phyloP scores from a whole-genome alignment of 2,797 vertebrate species.

The Bradypodion pumilum region DNA sequence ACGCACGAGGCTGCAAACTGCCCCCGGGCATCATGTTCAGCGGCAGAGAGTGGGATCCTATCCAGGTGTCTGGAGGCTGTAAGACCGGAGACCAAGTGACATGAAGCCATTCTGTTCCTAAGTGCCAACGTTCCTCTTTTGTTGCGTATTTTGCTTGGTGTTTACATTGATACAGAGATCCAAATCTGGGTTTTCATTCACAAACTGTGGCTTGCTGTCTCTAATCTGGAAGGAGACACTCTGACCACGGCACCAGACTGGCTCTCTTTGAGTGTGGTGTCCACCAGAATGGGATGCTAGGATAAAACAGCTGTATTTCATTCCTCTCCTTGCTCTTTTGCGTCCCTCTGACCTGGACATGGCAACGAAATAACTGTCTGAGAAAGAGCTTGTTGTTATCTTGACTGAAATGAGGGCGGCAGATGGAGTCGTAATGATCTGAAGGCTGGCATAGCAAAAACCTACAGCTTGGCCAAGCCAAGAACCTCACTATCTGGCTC shows the following conservation, averaged over 20 bases:
- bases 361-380: background rate
- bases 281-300: background rate
- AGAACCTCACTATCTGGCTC: background rate
- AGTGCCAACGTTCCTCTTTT: background rate
- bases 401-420: background rate
- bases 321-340: background rate
- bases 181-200: too few relatives aligned
- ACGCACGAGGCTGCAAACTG: background rate
- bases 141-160: too few relatives aligned
- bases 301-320: fast-evolving
- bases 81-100: background rate
- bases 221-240: background rate
- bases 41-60: background rate
- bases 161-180: too few relatives aligned
- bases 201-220: background rate
- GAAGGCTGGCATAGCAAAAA: background rate
- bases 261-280: background rate
- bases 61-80: too few relatives aligned
- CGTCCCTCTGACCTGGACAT: background rate
- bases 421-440: background rate
- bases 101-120: background rate
- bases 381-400: background rate
- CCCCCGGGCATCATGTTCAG: background rate
- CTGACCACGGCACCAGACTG: background rate
- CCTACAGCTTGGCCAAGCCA: background rate